A percentile compares a stretch with the other conserved stretches of the same genome.
Evolutionary conservation across 2,888 invertebrate species (phyloP).

Genomic region (Athalia circularis): DNA sequence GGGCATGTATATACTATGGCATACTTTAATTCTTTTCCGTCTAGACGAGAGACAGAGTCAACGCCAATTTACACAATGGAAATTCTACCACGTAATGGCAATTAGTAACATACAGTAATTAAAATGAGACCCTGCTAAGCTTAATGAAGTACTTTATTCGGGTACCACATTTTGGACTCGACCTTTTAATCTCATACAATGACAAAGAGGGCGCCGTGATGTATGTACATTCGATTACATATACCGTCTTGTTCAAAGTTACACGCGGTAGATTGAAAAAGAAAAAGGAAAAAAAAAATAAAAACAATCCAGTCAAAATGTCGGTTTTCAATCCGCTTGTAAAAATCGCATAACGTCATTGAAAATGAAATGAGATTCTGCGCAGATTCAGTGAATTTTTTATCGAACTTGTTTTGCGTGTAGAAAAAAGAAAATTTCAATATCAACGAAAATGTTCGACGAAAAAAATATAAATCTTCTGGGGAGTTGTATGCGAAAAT

Average conservation of each 20-base stretch:
- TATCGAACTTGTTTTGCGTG: no score
- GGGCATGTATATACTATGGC: not conserved
- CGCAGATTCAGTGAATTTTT: no score
- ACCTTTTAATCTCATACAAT: not conserved
- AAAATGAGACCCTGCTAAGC: conserved; percentile 23
- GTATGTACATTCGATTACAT: no score
- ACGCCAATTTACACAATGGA: conserved; percentile 32
- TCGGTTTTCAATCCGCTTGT: no score
- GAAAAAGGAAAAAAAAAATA: no score
- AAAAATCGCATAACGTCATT: no score
- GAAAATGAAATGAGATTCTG: no score
- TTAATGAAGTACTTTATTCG: conserved; percentile 19
- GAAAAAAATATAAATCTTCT: not conserved
- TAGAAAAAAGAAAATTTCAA: no score
- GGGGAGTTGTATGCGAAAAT: no score
- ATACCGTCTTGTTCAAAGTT: no score
- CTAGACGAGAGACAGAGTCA: conserved; percentile 35
- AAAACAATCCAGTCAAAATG: no score
- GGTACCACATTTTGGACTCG: conserved; percentile 1
- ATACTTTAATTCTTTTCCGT: conserved; percentile 3
- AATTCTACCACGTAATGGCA: conserved; percentile 22
- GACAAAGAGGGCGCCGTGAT: not conserved
- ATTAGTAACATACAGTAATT: conserved; percentile 36
- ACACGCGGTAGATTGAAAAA: no score
- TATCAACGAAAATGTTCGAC: not conserved